Percentiles rank a stretch among this genome's conserved stretches.
Evolutionary conservation across 2,113 vertebrate species (phyloP).

Genomic region (Neopipo cinnamomea): DNA sequence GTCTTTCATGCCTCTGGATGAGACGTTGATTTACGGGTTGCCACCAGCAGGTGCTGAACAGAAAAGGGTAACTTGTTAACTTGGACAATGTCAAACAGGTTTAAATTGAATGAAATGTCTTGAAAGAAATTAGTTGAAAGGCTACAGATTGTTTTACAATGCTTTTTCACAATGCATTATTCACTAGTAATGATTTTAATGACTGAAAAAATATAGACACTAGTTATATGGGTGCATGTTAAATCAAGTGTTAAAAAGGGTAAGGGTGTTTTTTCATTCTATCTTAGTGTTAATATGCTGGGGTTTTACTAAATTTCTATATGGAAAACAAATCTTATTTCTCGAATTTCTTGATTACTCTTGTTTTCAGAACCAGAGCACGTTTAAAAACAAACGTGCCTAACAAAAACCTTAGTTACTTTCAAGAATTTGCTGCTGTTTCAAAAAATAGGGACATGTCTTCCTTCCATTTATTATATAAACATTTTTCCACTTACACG

Average conservation of each 20-base stretch:
- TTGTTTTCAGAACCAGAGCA: not conserved
- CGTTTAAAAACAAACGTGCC: not conserved
- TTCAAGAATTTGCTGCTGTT: not conserved
- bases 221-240: not conserved
- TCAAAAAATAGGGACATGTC: not conserved
- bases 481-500: not conserved
- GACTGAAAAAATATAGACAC: not conserved
- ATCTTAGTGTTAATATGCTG: not conserved
- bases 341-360: not conserved
- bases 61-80: slow-evolving; percentile 5
- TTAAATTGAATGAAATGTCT: slow-evolving; percentile 24
- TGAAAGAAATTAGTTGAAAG: slow-evolving; percentile 12
- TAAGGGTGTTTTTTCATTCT: not conserved
- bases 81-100: slow-evolving; percentile 13
- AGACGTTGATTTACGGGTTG: not conserved
- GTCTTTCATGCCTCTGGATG: slow-evolving; percentile 10
- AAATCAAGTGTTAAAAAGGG: not conserved
- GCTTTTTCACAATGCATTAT: not conserved
- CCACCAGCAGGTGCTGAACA: slow-evolving; percentile 16
- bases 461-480: not conserved
- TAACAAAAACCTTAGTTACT: not conserved
- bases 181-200: slow-evolving; percentile 28
- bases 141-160: slow-evolving; percentile 6
- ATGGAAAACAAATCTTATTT: not conserved
- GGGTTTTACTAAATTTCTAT: not conserved